Evolutionary conservation across 2,113 vertebrate genomes (phyloP).

Genomic region (Poecilia latipinna): DNA sequence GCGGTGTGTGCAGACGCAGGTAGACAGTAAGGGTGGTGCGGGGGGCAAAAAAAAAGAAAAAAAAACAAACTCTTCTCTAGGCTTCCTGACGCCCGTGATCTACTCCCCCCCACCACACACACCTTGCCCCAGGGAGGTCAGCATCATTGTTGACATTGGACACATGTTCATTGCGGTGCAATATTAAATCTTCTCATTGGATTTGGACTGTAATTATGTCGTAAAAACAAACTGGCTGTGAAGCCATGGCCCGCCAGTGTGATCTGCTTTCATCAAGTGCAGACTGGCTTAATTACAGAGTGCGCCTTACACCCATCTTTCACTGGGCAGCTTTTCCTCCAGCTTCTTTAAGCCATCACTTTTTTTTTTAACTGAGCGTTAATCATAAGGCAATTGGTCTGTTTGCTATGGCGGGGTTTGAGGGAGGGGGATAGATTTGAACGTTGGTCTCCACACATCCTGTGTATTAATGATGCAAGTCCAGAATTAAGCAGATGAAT

Average conservation of each 20-base stretch:
- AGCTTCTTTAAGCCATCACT: slow-evolving; percentile 72
- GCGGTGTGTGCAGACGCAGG: slow-evolving; percentile 66
- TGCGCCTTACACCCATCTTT: slow-evolving; percentile 74
- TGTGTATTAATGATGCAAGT: slow-evolving; percentile 26
- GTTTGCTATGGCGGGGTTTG: slow-evolving; percentile 43
- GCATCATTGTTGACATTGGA: slow-evolving; percentile 79
- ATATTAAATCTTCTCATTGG: slow-evolving; percentile 84
- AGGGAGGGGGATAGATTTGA: slow-evolving; percentile 51
- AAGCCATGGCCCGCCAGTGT: slow-evolving; percentile 78
- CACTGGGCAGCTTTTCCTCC: slow-evolving; percentile 75
- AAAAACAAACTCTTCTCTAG: slow-evolving; percentile 35
- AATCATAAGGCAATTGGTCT: slow-evolving; percentile 79
- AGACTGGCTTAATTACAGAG: slow-evolving; percentile 84
- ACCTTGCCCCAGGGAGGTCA: slow-evolving; percentile 74
- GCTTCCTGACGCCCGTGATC: slow-evolving; percentile 51
- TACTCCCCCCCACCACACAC: slow-evolving; percentile 10
- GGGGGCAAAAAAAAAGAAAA: not conserved
- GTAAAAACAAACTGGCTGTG: slow-evolving; percentile 83
- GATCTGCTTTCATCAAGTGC: slow-evolving; percentile 84
- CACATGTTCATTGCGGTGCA: slow-evolving; percentile 71
- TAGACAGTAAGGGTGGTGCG: slow-evolving; percentile 53
- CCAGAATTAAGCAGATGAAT: slow-evolving; percentile 50
- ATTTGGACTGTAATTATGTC: slow-evolving; percentile 84
- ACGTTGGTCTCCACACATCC: slow-evolving; percentile 72
- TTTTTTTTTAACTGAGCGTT: slow-evolving; percentile 68